Base-by-base conservation (phyloP, 2,113 vertebrate species). In the Erythrocercus mccallii region DNA sequence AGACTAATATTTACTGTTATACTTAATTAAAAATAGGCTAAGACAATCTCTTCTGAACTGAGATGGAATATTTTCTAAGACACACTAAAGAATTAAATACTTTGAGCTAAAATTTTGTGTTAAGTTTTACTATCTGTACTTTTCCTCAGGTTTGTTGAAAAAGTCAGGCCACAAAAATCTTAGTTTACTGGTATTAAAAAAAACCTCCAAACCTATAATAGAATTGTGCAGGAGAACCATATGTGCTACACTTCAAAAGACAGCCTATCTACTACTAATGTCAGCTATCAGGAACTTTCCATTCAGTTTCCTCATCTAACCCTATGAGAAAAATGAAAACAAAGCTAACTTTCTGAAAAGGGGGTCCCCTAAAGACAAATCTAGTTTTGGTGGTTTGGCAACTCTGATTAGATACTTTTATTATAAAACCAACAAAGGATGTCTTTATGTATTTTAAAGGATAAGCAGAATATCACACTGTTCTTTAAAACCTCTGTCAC, bases 201-300 rank as follows among this genome's bases (percentile, higher is more conserved):
- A 47, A 2, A 0, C 1, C 6, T 1, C 6, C 35, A 18, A 40
- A 35, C 9, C 12, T 24, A 25, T 2, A 61, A 24, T 1, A 30
- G 13, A 90, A 3, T 1, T 31, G 10, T 20, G 9, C 44, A 72
- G 31, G 7, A 65, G 30, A 82, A 76, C 2, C 5, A 14, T 5
- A 40, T 0, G 17, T 50, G 18, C 20, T 37, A 17, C 1, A 2
- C 50, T 58, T 86, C 22, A 33, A 53, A 81, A 84, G 15, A 17
- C 30, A 45, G 21, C 12, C 33, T 61, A 23, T 14, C 42, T 6
- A 61, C 42, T 6, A 61, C 6, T 33, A 35, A 4, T 6, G 12
- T 19, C 47, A 74, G 28, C 19, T 66, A 56, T 38, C 5, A 58
- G 25, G 11, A 73, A 38, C 31, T 33, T 78, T 27, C 35, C 54